phyloP scores from a whole-genome alignment of 2,888 invertebrate genomes.

The Cosmia trapezina region DNA sequence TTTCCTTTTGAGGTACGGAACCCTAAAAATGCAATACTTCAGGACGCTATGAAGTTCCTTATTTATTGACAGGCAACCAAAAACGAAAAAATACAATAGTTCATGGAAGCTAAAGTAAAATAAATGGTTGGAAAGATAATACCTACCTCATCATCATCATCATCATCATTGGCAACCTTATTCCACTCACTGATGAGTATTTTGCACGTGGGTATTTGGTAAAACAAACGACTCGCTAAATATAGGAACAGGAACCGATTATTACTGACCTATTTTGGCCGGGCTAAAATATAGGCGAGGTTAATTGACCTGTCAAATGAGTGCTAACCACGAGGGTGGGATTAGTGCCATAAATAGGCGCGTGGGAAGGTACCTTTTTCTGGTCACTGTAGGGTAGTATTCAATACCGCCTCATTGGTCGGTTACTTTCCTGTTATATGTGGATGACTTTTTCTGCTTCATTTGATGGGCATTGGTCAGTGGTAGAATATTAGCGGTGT shows the following conservation, averaged over 20 bases:
- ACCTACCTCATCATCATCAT: no score
- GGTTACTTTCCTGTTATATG: constrained; percentile 37
- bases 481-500: not conserved
- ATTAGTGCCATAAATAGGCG: constrained; percentile 55
- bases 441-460: constrained; percentile 42
- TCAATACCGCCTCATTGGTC: constrained; percentile 35
- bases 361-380: constrained; percentile 23
- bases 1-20: no score
- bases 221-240: constrained; percentile 6
- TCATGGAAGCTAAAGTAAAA: no score
- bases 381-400: constrained; percentile 14
- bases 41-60: no score
- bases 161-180: no score
- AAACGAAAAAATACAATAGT: no score
- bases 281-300: constrained; percentile 35
- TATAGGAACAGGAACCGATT: constrained; percentile 19
- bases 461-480: constrained; percentile 21
- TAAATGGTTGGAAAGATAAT: no score
- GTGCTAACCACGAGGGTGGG: constrained; percentile 36
- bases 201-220: no score
- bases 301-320: constrained; percentile 63
- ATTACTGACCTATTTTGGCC: constrained; percentile 49
- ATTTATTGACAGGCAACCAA: no score
- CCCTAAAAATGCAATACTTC: no score
- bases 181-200: no score